Base-by-base conservation (phyloP, 2,888 invertebrate species). In the Polylopha cassiicola region DNA sequence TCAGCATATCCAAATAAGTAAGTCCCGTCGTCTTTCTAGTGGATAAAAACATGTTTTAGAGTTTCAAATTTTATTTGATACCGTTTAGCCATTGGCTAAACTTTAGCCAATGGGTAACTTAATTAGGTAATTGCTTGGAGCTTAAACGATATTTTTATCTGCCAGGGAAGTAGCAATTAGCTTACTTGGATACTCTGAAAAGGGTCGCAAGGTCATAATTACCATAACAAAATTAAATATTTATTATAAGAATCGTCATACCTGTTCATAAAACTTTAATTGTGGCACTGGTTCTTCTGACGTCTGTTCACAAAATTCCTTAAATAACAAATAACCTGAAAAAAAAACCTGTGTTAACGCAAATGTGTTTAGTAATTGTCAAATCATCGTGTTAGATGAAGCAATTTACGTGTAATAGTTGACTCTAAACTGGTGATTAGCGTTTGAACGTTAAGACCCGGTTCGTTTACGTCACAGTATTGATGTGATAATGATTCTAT, bases 221-320 rank as follows among this genome's bases (percentile, higher is more conserved):
- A 14, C 8, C 4, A 4, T 11, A 2, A n/a, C 15, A 21, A 6
- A 17, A 29, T 10, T 2, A 6, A 13, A 32, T 15, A 7, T 8
- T n/a, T 17, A 36, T 32, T 22, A 28, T 13, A 21, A 22, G 15
- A 20, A 18, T 22, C 3, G 22, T 21, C 88, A 88, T 88, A 98
- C 98, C 93, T 99, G 97, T 91, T 99, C 99, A 87, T 99, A 99
- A 90, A 99, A 99, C 86, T 95, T 95, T 75, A 99, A 91, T 82
- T 99, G 98, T 73, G 98, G 97, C 80, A 98, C 95, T 61, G 97
- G 95, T 77, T 97, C 98, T 65, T 98, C 98, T 66, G 94, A 93
- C 63, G 95, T 90, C 81, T 94, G 97, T 88, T 98, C 97, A 87
- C 99, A 99, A 88, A 95, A 99, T 87, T 99, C 99, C 89, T 99